Base-by-base conservation (phyloP, 2,888 invertebrate genomes). In the Macrosoma leucophasiata region DNA sequence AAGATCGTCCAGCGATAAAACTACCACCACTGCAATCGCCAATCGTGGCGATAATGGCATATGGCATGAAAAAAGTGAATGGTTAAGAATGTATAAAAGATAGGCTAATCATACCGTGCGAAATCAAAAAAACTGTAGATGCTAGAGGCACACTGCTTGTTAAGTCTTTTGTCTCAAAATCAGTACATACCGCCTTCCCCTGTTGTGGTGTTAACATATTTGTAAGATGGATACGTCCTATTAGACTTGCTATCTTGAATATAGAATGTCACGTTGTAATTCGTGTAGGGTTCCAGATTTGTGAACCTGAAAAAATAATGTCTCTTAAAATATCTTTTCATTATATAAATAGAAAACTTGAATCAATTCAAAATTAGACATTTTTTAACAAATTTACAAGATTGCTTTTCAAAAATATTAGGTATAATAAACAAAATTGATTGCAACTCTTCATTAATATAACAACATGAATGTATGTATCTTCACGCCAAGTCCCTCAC, bases 251-350 rank as follows among this genome's bases (percentile, higher is more conserved):
- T 78, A 34, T 85, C 63, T 33, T 87, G 78, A 0, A 92, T 91
- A 64, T 90, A 93, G 29, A 94, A 90, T 0, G 93, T 94, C 39
- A 94, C 85, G 48, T 93, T 93, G 60, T 95, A 95, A n/a, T 84
- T 77, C 0, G 93, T 93, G 53, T 78, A 91, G 0, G 94, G 89
- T 40, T 87, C 78, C 26, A 95, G 73, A 31, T 86, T 66, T 0
- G 75, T 84, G 53, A 94, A 93, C 23, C 85, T 86, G 60, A 19
- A 36, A 44, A 4, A 30, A 20, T 19, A 17, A n/a, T n/a, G n/a
- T n/a, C n/a, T n/a, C n/a, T n/a, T n/a, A n/a, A n/a, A n/a, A n/a
- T n/a, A n/a, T n/a, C n/a, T n/a, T n/a, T n/a, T n/a, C n/a, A n/a
- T n/a, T n/a, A n/a, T n/a, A n/a, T n/a, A n/a, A n/a, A n/a, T n/a